A percentile compares a stretch with the other conserved stretches of the same genome.
phyloP scores from a whole-genome alignment of 2,113 vertebrate genomes.

The Serranochromis macrocephalus region DNA sequence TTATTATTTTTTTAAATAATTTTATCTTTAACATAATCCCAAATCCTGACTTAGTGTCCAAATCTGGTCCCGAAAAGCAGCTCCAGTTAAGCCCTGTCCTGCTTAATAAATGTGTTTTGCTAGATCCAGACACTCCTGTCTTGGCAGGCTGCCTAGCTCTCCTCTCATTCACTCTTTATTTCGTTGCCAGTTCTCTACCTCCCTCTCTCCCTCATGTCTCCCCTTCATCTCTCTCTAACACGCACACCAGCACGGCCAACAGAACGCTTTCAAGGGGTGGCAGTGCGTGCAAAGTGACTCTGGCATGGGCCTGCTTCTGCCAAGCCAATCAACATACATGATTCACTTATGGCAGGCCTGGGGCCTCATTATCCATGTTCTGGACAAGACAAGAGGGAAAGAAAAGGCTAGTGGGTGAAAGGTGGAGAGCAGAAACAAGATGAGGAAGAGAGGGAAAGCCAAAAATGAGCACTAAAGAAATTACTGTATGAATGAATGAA shows the following conservation, averaged over 20 bases:
- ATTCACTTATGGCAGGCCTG: slow-evolving; percentile 35
- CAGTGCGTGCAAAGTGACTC: slow-evolving; percentile 56
- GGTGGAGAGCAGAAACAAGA: background rate
- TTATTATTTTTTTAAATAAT: background rate
- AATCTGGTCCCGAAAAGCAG: background rate
- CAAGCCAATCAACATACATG: slow-evolving; percentile 67
- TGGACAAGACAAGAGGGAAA: background rate
- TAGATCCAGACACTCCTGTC: slow-evolving; percentile 30
- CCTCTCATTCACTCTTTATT: slow-evolving; percentile 33
- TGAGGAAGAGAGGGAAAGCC: background rate
- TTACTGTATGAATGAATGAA: background rate
- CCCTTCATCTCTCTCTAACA: slow-evolving; percentile 32
- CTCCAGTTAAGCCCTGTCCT: background rate
- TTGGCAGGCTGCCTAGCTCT: slow-evolving; percentile 34
- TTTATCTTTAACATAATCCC: background rate
- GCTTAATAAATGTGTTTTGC: slow-evolving; percentile 4
- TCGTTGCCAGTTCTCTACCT: slow-evolving; percentile 36
- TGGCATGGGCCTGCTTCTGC: slow-evolving; percentile 47
- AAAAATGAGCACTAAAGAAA: background rate
- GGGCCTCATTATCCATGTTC: slow-evolving; percentile 40
- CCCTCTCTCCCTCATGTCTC: slow-evolving; percentile 26
- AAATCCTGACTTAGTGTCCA: background rate
- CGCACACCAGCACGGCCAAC: slow-evolving; percentile 40
- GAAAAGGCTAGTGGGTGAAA: background rate
- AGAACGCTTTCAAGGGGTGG: slow-evolving; percentile 35